A percentile compares a stretch with the other conserved stretches of the same genome.
Evolutionary conservation across 2,113 vertebrate genomes (phyloP).

Genomic region (Actinemys pallida): DNA sequence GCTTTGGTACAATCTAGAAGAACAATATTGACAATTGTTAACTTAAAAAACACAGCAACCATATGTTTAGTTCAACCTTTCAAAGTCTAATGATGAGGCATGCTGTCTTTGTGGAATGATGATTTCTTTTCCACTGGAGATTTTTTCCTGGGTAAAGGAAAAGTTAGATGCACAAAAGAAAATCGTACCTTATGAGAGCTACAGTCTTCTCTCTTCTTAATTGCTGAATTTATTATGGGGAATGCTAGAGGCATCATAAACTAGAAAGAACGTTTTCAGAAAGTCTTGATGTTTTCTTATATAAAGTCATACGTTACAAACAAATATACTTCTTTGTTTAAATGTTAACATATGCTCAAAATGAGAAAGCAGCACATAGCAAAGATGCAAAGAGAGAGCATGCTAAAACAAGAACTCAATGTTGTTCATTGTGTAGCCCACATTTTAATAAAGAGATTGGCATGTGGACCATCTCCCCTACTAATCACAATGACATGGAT

Average conservation of each 20-base stretch:
- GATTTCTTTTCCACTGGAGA: fast-evolving
- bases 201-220: conserved; percentile 56
- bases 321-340: conserved; percentile 17
- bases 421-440: background rate
- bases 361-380: conserved; percentile 54
- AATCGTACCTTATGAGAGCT: conserved; percentile 35
- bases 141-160: background rate
- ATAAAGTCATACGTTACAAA: conserved; percentile 7
- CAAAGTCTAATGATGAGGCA: background rate
- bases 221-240: conserved; percentile 33
- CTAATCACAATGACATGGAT: background rate
- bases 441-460: background rate
- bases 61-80: background rate
- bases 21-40: background rate
- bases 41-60: background rate
- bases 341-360: background rate
- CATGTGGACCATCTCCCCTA: conserved; percentile 54
- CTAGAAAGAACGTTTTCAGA: conserved; percentile 43
- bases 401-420: conserved; percentile 35
- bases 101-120: background rate
- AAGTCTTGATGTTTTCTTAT: conserved; percentile 11
- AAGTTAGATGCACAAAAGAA: background rate
- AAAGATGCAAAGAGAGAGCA: conserved; percentile 46
- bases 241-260: conserved; percentile 30
- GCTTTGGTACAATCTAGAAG: background rate